Percentiles rank a stretch among this genome's conserved stretches.
Conservation (phyloP, 53 echinoderm and acorn worm species). For the Astropecten irregularis region DNA sequence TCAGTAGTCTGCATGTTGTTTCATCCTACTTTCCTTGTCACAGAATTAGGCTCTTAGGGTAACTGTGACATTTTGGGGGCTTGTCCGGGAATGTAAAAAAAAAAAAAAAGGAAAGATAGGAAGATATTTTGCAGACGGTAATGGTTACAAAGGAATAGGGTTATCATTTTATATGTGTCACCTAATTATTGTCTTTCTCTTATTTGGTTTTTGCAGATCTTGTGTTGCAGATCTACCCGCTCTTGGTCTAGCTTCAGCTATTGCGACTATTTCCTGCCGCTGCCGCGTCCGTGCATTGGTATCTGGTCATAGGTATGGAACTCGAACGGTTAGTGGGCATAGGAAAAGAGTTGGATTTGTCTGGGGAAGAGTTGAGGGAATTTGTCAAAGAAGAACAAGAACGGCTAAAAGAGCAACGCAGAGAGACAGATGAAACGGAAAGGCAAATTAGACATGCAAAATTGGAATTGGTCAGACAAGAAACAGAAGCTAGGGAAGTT, state of each 20-base stretch:
- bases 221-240: not conserved
- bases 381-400: not conserved
- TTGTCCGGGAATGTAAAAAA: not conserved
- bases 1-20: too few relatives aligned
- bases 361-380: not conserved
- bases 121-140: not conserved
- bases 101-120: not conserved
- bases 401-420: not conserved
- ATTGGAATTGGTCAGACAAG: not conserved
- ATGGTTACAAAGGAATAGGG: not conserved
- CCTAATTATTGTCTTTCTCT: not conserved
- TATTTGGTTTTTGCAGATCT: not conserved
- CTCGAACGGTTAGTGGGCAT: not conserved
- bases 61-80: slow-evolving; percentile 7
- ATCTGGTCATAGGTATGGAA: not conserved
- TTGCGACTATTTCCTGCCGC: not conserved
- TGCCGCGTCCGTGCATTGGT: not conserved
- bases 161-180: not conserved
- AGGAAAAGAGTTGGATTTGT: not conserved
- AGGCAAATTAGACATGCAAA: not conserved
- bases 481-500: not conserved
- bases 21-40: too few relatives aligned
- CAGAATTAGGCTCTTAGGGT: too few relatives aligned
- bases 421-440: not conserved
- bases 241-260: not conserved